These are phyloP conservation scores for Priapulus caudatus DNA, from an alignment of 2,888 invertebrate genomes.

Conservation along the genomic window DNA sequence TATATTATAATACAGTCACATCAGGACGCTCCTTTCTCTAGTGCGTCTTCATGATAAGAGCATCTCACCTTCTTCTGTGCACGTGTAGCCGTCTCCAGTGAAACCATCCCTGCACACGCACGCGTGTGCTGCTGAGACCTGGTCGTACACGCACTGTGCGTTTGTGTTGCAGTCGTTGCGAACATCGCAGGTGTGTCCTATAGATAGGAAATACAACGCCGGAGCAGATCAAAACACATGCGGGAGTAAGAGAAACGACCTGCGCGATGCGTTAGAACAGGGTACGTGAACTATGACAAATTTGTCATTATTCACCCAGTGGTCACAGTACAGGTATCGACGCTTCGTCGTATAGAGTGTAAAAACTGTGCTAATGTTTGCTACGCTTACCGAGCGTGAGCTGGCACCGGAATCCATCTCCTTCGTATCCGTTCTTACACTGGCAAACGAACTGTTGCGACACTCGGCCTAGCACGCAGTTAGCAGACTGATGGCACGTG, in stretches of 20 bases:
- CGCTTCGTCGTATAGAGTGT: too few species aligned
- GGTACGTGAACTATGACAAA: too few species aligned
- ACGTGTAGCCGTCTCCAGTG: slow-evolving; percentile 28
- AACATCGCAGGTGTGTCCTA: slow-evolving; percentile 43
- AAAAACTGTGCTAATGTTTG: too few species aligned
- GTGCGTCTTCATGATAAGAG: slow-evolving; percentile 29
- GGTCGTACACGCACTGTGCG: slow-evolving; percentile 38
- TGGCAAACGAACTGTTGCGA: slow-evolving; percentile 24
- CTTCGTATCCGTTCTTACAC: slow-evolving; percentile 33
- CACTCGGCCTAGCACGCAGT: background rate
- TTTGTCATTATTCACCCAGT: too few species aligned
- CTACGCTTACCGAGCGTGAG: too few species aligned
- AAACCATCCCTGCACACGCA: slow-evolving; percentile 34
- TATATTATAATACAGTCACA: too few species aligned
- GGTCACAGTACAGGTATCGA: too few species aligned
- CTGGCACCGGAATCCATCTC: slow-evolving; percentile 31
- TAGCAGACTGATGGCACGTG: background rate
- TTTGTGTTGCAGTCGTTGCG: slow-evolving; percentile 48
- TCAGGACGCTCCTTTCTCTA: too few species aligned
- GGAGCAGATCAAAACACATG: too few species aligned
- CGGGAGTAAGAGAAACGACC: too few species aligned
- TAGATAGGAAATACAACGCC: slow-evolving; percentile 12
- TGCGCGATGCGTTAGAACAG: too few species aligned
- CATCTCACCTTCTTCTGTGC: slow-evolving; percentile 25
- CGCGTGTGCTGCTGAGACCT: slow-evolving; percentile 17